phyloP scores from a whole-genome alignment of 64 coral and sea anemone species.

The Porites australiensis region DNA sequence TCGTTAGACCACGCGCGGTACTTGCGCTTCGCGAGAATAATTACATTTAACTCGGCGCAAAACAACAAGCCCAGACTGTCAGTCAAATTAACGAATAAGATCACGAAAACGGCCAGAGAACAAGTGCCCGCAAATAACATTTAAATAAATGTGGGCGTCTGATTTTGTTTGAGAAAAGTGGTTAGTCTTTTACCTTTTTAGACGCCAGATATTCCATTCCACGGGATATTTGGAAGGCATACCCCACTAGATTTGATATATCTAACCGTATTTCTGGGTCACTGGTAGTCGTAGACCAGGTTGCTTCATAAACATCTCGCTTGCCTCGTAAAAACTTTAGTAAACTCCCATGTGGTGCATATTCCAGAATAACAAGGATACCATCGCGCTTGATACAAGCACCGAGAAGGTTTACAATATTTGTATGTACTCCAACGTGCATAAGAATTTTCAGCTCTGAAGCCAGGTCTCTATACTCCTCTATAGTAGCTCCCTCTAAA shows the following conservation, averaged over 20 bases:
- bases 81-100: too few species aligned
- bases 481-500: slow-evolving; percentile 54
- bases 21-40: too few species aligned
- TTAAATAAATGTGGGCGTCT: too few species aligned
- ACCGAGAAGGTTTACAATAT: slow-evolving; percentile 77
- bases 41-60: too few species aligned
- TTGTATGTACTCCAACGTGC: slow-evolving; percentile 73
- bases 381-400: slow-evolving; percentile 73
- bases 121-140: too few species aligned
- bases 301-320: slow-evolving; percentile 77
- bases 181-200: slow-evolving; percentile 65
- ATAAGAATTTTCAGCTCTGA: slow-evolving; percentile 88
- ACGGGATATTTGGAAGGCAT: slow-evolving; percentile 75
- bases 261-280: slow-evolving; percentile 72
- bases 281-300: slow-evolving; percentile 65
- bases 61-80: too few species aligned
- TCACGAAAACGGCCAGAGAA: too few species aligned
- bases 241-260: slow-evolving; percentile 62
- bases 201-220: slow-evolving; percentile 96
- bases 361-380: slow-evolving; percentile 83
- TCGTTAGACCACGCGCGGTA: too few species aligned
- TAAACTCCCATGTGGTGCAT: slow-evolving; percentile 74
- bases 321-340: slow-evolving; percentile 36
- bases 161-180: too few species aligned
- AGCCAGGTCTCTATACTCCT: slow-evolving; percentile 78